Evolutionary conservation across 2,888 invertebrate species (phyloP), one percentile per base, ranked within the genome.

Genomic region (Andrena fulva): DNA sequence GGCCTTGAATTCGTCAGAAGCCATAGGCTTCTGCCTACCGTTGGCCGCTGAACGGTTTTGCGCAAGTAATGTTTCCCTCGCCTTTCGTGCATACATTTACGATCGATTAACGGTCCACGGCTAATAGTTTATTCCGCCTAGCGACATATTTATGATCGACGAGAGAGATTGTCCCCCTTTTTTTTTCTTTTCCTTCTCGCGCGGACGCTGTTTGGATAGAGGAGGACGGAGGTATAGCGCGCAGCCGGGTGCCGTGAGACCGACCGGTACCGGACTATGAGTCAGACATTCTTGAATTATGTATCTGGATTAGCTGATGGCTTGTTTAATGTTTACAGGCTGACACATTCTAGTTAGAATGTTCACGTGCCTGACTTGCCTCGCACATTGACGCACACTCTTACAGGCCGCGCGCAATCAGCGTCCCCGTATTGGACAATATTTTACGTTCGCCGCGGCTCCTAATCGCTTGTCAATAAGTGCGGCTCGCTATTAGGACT

Each of bases 201-300:
- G 29, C 29, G n/a, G 48, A 42, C 42, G 42, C 31, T 16, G 42
- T n/a, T 33, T 33, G 20, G 56, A 56, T 56, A 54, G 54, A 10
- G 24, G 27, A 20, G 56, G 10, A 27, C 20, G 20, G 56, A 20
- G 56, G 10, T 24, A 24, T 20, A 20, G 2, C 54, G 2, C 54
- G 54, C 54, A 20, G 56, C 56, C 10, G 64, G 42, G 31, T 52
- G 66, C 16, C 2, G 35, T 50, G 50, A 77, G n/a, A 70, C 56
- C 63, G 50, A 68, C 33, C 75, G 60, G 54, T 70, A 78, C 27
- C 71, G 29, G 24, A 67, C 24, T 50, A 54, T 89, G 87, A 88
- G 74, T 88, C 83, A 87, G 59, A 20, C 81, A 59, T 84, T 84
- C 69, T 77, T 89, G 77, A 86, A 88, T 89, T 85, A 88, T 89